Conservation (phyloP, 2,888 invertebrate species). For the Icerya purchasi region DNA sequence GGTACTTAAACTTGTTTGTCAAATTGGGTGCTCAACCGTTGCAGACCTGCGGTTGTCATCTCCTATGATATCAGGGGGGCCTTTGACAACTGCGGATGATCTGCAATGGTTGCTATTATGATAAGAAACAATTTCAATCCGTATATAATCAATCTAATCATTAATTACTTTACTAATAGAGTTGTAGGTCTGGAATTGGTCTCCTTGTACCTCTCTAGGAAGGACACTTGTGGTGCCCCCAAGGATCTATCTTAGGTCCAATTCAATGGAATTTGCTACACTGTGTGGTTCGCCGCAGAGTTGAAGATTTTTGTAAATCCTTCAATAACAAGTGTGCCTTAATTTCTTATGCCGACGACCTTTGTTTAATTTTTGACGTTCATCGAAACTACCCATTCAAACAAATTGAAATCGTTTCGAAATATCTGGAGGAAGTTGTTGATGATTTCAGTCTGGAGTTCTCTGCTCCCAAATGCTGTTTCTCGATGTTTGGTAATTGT, state of each 20-base stretch:
- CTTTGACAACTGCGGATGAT: not conserved
- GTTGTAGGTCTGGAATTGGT: not conserved
- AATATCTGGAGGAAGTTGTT: no score
- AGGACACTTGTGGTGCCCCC: not conserved
- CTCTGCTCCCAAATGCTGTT: no score
- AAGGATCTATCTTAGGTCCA: not conserved
- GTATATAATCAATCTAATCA: not conserved
- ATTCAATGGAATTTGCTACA: not conserved
- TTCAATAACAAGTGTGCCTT: not conserved
- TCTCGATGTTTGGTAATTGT: no score
- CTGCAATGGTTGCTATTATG: not conserved
- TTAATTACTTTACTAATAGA: not conserved
- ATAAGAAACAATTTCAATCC: not conserved
- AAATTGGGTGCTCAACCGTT: not conserved
- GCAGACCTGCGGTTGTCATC: not conserved
- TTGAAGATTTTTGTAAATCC: not conserved
- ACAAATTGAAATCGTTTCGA: no score
- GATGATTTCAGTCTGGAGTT: no score
- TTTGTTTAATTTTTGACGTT: no score
- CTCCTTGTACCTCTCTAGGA: not conserved
- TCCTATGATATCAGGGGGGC: not conserved
- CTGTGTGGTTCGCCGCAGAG: not conserved
- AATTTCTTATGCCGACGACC: not conserved
- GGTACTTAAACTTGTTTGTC: no score
- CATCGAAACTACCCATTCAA: no score